phyloP scores from a whole-genome alignment of 1,140 invertebrate species.

The Papilio polyxenes region DNA sequence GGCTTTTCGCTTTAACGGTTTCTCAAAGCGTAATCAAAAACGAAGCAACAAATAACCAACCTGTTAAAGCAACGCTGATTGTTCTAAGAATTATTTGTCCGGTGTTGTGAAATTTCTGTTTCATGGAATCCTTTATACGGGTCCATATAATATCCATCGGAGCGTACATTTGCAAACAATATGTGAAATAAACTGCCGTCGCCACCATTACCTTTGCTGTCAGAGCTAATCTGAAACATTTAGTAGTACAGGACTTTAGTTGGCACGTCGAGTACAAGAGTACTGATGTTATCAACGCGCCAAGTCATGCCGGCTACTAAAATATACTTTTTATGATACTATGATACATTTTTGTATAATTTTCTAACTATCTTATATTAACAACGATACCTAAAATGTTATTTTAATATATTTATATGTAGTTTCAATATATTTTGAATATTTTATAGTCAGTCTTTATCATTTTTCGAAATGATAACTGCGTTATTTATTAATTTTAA shows the following conservation, averaged over 20 bases:
- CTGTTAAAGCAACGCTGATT: conserved; percentile 64
- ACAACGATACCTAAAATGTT: too few relatives aligned
- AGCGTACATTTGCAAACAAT: conserved; percentile 95
- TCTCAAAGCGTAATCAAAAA: background rate
- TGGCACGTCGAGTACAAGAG: background rate
- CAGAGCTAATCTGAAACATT: conserved; percentile 82
- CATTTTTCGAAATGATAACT: too few relatives aligned
- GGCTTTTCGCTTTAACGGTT: background rate
- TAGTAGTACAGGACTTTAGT: background rate
- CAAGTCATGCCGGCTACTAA: too few relatives aligned
- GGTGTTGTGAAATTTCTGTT: conserved; percentile 81
- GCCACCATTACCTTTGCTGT: conserved; percentile 91
- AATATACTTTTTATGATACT: too few relatives aligned
- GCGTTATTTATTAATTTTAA: too few relatives aligned
- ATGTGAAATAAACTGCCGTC: conserved; percentile 92
- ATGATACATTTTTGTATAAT: too few relatives aligned
- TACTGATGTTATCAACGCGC: too few relatives aligned
- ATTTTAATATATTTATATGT: too few relatives aligned
- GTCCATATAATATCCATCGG: conserved; percentile 89
- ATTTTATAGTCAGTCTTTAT: too few relatives aligned
- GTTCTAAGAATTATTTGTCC: conserved; percentile 85
- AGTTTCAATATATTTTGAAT: too few relatives aligned
- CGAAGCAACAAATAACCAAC: conserved; percentile 47
- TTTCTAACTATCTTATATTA: too few relatives aligned
- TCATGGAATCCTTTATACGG: conserved; percentile 75